These are phyloP conservation scores for Danionella cerebrum DNA, from an alignment of 2,113 vertebrate species.

Conservation along the genomic window DNA sequence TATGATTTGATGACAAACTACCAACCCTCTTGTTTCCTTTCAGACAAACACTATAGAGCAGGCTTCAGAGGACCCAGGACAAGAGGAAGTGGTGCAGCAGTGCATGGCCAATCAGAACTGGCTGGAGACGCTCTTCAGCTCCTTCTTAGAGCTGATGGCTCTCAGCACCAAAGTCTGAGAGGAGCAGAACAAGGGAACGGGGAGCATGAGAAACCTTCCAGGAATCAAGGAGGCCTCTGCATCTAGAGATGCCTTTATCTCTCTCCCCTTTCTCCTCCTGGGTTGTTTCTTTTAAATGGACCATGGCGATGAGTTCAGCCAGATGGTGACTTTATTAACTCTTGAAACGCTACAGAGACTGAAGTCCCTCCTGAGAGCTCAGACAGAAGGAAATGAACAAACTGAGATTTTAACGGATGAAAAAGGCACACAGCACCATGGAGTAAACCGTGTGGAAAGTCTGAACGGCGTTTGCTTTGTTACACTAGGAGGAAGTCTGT, in stretches of 20 bases:
- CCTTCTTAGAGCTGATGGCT: conserved; percentile 79
- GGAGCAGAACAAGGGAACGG: not conserved
- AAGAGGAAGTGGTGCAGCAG: conserved; percentile 90
- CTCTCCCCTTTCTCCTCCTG: not conserved
- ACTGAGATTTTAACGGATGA: not conserved
- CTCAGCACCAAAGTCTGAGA: conserved; percentile 57
- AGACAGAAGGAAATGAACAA: not conserved
- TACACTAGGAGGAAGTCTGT: conserved; percentile 59
- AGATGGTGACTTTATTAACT: conserved; percentile 16
- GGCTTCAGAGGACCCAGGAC: conserved; percentile 77
- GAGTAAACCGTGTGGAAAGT: conserved; percentile 1
- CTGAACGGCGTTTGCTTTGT: not conserved
- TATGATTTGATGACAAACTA: too few species aligned
- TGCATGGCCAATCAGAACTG: conserved; percentile 87
- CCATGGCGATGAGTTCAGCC: too few species aligned
- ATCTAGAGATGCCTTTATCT: conserved; percentile 2
- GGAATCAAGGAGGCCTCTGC: not conserved
- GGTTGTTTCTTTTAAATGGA: conserved; percentile 24
- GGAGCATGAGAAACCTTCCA: conserved; percentile 10
- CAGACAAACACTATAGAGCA: conserved; percentile 83
- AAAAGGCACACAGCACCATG: not conserved
- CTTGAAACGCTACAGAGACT: conserved; percentile 5
- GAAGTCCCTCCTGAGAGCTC: not conserved
- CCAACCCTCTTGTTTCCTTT: not conserved
- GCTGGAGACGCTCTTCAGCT: conserved; percentile 80